Base-by-base conservation (phyloP, 2,888 invertebrate genomes). In the Holacanthella duospinosa region DNA sequence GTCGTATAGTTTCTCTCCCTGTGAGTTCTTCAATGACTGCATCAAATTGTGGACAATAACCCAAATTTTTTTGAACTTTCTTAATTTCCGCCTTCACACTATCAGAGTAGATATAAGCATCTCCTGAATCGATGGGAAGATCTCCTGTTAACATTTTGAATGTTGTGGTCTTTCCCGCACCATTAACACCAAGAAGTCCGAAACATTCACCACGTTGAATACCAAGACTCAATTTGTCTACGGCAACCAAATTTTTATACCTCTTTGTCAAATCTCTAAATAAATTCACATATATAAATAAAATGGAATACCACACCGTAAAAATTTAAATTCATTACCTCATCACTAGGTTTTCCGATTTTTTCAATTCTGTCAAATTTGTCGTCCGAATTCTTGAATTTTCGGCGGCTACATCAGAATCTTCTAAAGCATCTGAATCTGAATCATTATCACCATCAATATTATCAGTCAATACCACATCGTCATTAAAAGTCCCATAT, bases 61-160 rank as follows among this genome's bases (percentile, higher is more conserved):
- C 85, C 77, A 79, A 73, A 36, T 75, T 67, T 59, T 76, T 62
- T 28, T 71, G 69, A 19, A 71, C 71, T 69, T 73, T 55, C 63
- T 75, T 75, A 59, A 75, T 73, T 57, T 77, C 67, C 4, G 72
- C 74, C 60, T 75, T 76, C 9, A 79, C 74, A 71, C 76, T 75
- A 59, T 74, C 28, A 24, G 55, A 29, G 25, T 82, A 79, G 16
- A 90, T 82, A 77, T 80, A 86, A 1, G 85, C 87, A 59, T 85
- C 82, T 0, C 90, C 89, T 60, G 80, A 80, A 0, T 85, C 83
- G 19, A 88, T 82, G 6, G 78, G 77, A 74, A 86, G 86, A 75
- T 90, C 91, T 0, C 92, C 92, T 59, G 92, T 92, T 74, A 92
- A 79, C 87, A 91, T 89, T 78, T 88, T 9, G n/a, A 48, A 48